Evolutionary conservation across 2,797 vertebrate genomes (phyloP).

Genomic region (Yasuhikotakia modesta): DNA sequence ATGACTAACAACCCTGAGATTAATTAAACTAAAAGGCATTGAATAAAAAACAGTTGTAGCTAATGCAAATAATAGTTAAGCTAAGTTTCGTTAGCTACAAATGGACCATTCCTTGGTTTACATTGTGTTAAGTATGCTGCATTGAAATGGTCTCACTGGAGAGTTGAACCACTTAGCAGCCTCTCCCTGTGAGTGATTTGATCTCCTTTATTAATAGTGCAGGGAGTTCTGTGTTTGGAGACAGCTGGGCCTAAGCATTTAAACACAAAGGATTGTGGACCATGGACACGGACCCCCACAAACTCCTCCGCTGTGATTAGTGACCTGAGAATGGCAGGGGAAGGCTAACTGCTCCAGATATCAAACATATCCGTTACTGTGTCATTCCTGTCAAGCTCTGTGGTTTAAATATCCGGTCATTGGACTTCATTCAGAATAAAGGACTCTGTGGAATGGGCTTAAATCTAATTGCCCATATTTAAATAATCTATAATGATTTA

Average conservation of each 20-base stretch:
- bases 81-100: no score
- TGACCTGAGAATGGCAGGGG: conserved; percentile 12
- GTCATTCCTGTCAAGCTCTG: conserved; percentile 8
- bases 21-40: no score
- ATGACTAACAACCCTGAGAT: not conserved
- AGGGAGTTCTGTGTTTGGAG: conserved; percentile 59
- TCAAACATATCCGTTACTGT: conserved; percentile 12
- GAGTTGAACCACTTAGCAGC: conserved; percentile 40
- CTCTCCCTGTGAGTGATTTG: conserved; percentile 54
- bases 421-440: not conserved
- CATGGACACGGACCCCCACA: conserved; percentile 60
- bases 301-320: conserved; percentile 40
- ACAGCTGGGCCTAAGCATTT: conserved; percentile 67
- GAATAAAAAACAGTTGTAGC: not conserved
- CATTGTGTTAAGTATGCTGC: not conserved
- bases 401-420: conserved; percentile 5
- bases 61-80: not conserved
- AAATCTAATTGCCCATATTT: not conserved
- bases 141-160: not conserved
- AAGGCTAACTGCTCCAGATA: conserved; percentile 30
- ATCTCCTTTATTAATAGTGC: conserved; percentile 65
- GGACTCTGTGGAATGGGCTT: conserved; percentile 1
- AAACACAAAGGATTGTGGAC: conserved; percentile 53
- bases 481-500: conserved; percentile 3
- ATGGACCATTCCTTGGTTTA: no score